Conservation (phyloP, 1,140 invertebrate genomes). For the Drosophila lacertosa region DNA sequence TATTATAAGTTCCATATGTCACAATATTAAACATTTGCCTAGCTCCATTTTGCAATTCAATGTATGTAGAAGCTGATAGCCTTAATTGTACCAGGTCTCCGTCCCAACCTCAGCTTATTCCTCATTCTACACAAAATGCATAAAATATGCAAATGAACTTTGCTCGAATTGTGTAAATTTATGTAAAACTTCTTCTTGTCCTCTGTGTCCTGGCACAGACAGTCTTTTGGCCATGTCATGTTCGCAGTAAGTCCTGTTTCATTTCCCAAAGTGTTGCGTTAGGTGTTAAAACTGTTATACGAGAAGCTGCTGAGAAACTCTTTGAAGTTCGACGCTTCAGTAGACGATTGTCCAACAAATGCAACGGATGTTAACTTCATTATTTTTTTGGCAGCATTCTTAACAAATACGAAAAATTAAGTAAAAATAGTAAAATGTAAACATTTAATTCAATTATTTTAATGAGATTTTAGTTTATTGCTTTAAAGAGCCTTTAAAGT, state of each 20-base stretch:
- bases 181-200: slow-evolving; percentile 61
- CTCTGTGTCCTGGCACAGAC: slow-evolving; percentile 18
- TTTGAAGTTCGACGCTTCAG: not conserved
- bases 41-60: slow-evolving; percentile 61
- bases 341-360: not conserved
- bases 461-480: not conserved
- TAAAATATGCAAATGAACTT: slow-evolving; percentile 75
- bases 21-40: slow-evolving; percentile 36
- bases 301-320: not conserved
- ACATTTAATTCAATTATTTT: too few species aligned
- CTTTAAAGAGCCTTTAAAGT: not conserved
- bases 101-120: not conserved
- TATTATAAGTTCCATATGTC: slow-evolving; percentile 11
- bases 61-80: slow-evolving; percentile 64
- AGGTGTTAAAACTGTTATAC: slow-evolving; percentile 3
- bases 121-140: slow-evolving; percentile 41
- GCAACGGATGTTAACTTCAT: slow-evolving; percentile 6
- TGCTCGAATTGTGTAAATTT: slow-evolving; percentile 63
- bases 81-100: slow-evolving; percentile 57
- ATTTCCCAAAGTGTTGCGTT: slow-evolving; percentile 31
- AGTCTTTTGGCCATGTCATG: not conserved
- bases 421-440: too few species aligned
- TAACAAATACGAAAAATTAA: slow-evolving; percentile 2
- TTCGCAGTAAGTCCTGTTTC: slow-evolving; percentile 22
- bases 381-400: not conserved